phyloP scores from a whole-genome alignment of 2,888 invertebrate species.

The Fissipunctia ypsillon region DNA sequence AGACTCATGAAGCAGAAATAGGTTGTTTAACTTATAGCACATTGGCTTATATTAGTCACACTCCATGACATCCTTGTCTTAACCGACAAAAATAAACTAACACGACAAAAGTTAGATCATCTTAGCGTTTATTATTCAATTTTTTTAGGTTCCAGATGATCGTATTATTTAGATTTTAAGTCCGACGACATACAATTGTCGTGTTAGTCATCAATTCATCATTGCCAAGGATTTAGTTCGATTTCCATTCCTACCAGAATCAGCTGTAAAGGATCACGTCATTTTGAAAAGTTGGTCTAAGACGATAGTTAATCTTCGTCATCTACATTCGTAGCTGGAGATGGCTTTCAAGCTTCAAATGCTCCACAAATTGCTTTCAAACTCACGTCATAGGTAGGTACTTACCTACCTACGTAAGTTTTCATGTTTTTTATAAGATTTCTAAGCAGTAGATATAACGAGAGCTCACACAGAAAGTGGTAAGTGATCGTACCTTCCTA shows the following conservation, averaged over 20 bases:
- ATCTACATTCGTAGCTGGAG: not conserved
- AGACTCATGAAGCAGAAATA: slow-evolving; percentile 19
- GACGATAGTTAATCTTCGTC: not conserved
- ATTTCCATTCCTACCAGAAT: not conserved
- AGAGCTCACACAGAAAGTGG: not conserved
- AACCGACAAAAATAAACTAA: slow-evolving; percentile 55
- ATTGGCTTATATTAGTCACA: slow-evolving; percentile 58
- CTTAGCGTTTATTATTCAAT: slow-evolving; percentile 23
- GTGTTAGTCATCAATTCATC: slow-evolving; percentile 40
- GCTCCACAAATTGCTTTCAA: not conserved
- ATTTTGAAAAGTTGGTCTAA: slow-evolving; percentile 15
- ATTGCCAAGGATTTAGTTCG: not conserved
- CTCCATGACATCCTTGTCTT: slow-evolving; percentile 57
- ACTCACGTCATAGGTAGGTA: not conserved
- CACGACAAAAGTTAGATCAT: slow-evolving; percentile 60
- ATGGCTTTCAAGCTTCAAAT: not conserved
- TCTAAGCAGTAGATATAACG: not conserved
- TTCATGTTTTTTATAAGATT: not conserved
- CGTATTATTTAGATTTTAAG: slow-evolving; percentile 30
- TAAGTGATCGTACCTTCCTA: not conserved
- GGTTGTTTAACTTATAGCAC: slow-evolving; percentile 37
- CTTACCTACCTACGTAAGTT: not conserved
- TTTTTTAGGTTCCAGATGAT: slow-evolving; percentile 35
- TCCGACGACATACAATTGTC: slow-evolving; percentile 12
- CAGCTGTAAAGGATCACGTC: not conserved